Evolutionary conservation across 2,797 vertebrate species (phyloP), one percentile per base, ranked within the genome.

Genomic region (Philypnodon macrostomus): DNA sequence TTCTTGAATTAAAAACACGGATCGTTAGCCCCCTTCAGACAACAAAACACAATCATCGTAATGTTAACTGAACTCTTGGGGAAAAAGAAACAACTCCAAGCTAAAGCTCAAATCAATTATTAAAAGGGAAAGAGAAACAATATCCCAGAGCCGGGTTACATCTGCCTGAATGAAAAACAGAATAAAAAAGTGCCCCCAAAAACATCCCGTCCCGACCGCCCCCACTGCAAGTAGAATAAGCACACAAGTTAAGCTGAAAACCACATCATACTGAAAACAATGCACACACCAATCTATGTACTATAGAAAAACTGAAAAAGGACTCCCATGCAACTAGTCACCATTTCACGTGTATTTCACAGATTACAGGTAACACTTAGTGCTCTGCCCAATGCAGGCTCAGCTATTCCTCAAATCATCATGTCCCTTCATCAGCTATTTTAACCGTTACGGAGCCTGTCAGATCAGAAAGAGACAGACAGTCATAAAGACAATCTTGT

Each of bases 291-390:
- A 90, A 79, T 93, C 93, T 95, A 96, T 85, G 85, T 86, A 90
- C 93, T 95, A 94, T 86, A 77, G 77, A 18, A 88, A 92, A 88
- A 79, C 70, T 67, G 66, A 55, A 74, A 63, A 81, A 79, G n/a
- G 92, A 92, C 92, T 92, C 93, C 93, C 95, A 97, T 97, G 95
- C 95, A 96, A 91, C 92, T 96, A 96, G 93, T 97, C 95, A 97
- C 95, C 95, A 93, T 97, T 94, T 93, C 90, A 89, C 91, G 92
- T 91, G 90, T 90, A 89, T 92, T n/a, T n/a, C n/a, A n/a, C n/a
- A n/a, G 92, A 93, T 88, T 95, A 96, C 92, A 89, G 94, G 94
- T 92, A 94, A 95, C 90, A 94, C 91, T 87, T 86, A 84, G 85
- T 9, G 73, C 77, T 87, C 79, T 93, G 93, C 89, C 93, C 94